Percentiles rank a stretch among this genome's conserved stretches.
phyloP scores from a whole-genome alignment of 2,113 vertebrate genomes.

The Psammodynastes pulverulentus region DNA sequence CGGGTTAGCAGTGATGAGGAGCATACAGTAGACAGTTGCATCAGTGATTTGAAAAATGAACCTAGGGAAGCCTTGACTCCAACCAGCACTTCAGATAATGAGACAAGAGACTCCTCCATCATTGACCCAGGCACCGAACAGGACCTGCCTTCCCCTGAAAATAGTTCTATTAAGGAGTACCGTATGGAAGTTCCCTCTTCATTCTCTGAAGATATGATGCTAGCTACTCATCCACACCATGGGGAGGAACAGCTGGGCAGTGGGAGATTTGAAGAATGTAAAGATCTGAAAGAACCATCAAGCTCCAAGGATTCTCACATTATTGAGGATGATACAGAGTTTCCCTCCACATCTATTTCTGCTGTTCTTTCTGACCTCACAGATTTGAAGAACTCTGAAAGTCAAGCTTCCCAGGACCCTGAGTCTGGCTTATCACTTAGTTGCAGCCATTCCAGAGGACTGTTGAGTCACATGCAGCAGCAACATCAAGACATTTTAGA shows the following conservation, averaged over 20 bases:
- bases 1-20: constrained; percentile 90
- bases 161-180: constrained; percentile 81
- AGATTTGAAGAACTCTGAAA: constrained; percentile 76
- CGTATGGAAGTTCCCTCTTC: constrained; percentile 85
- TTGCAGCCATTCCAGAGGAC: constrained; percentile 82
- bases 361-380: constrained; percentile 79
- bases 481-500: constrained; percentile 87
- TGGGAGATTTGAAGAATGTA: constrained; percentile 74
- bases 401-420: constrained; percentile 79
- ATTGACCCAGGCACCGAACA: constrained; percentile 98
- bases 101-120: constrained; percentile 95
- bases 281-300: constrained; percentile 74
- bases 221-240: constrained; percentile 70
- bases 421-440: constrained; percentile 73
- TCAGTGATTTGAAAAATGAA: constrained; percentile 79
- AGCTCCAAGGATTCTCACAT: constrained; percentile 70
- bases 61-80: constrained; percentile 88
- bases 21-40: constrained; percentile 71
- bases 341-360: constrained; percentile 77
- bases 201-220: constrained; percentile 75
- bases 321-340: constrained; percentile 77
- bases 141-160: constrained; percentile 89
- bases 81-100: constrained; percentile 92
- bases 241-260: constrained; percentile 60
- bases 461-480: constrained; percentile 74